phyloP scores from a whole-genome alignment of 2,113 vertebrate genomes.

The Monopterus albus region DNA sequence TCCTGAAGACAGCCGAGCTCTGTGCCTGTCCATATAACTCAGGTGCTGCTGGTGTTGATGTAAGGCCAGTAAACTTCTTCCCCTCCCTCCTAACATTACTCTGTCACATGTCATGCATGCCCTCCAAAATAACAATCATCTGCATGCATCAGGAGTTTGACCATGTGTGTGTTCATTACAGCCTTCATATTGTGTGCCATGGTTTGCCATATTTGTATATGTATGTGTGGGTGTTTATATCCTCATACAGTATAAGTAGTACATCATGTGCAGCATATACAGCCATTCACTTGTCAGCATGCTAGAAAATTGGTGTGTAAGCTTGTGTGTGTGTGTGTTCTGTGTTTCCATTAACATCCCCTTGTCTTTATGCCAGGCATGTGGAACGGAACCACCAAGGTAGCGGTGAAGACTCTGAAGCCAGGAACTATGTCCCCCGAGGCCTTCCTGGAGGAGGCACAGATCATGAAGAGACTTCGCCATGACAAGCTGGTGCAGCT shows the following conservation, averaged over 20 bases:
- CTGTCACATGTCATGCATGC: slow-evolving; percentile 59
- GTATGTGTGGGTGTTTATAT: slow-evolving; percentile 57
- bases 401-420: slow-evolving; percentile 97
- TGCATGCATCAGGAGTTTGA: slow-evolving; percentile 46
- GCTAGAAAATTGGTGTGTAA: neutral
- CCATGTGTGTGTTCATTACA: slow-evolving; percentile 54
- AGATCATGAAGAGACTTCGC: slow-evolving; percentile 97
- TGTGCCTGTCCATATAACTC: slow-evolving; percentile 42
- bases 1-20: slow-evolving; percentile 32
- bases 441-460: slow-evolving; percentile 97
- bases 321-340: neutral
- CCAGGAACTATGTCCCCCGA: slow-evolving; percentile 97
- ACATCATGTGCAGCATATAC: neutral
- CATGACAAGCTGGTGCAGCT: slow-evolving; percentile 99
- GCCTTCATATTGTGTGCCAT: slow-evolving; percentile 5
- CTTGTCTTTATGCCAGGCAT: slow-evolving; percentile 84
- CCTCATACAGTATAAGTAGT: neutral
- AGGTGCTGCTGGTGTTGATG: slow-evolving; percentile 54
- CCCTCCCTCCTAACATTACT: slow-evolving; percentile 7
- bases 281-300: slow-evolving; percentile 12
- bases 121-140: slow-evolving; percentile 31
- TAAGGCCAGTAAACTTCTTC: slow-evolving; percentile 52
- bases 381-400: slow-evolving; percentile 96
- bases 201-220: slow-evolving; percentile 21
- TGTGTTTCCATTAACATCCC: slow-evolving; percentile 2